Conservation (phyloP, 2,797 vertebrate species). For the Pitangus sulphuratus region DNA sequence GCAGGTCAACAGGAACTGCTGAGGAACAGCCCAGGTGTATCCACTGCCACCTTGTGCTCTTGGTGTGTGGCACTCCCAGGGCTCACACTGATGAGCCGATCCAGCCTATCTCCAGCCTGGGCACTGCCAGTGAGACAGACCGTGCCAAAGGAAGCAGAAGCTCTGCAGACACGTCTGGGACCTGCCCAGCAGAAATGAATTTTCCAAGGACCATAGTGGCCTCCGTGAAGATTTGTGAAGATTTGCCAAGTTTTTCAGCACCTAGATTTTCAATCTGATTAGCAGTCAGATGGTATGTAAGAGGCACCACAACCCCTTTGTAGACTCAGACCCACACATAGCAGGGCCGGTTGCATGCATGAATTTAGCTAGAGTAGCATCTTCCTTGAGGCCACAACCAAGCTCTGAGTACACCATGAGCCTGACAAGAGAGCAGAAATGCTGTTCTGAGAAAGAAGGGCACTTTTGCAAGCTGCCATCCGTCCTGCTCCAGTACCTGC, state of each 20-base stretch:
- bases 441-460: background rate
- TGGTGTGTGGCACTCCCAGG: background rate
- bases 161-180: background rate
- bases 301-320: background rate
- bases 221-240: background rate
- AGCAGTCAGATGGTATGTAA: background rate
- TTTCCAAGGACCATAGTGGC: background rate
- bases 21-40: background rate
- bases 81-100: rapidly evolving
- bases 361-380: background rate
- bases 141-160: background rate
- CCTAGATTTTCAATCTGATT: background rate
- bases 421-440: background rate
- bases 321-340: background rate
- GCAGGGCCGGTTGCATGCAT: background rate
- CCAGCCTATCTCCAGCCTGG: rapidly evolving
- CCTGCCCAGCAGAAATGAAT: background rate
- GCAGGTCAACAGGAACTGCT: background rate
- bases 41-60: background rate
- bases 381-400: background rate
- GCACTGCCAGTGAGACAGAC: background rate
- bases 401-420: background rate
- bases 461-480: background rate
- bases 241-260: background rate
- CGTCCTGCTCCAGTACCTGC: background rate